Percentiles rank a stretch among this genome's conserved stretches.
These are phyloP conservation scores for Sylvilagus bachmani DNA, from an alignment of 2,113 vertebrate genomes.

Conservation along the genomic window DNA sequence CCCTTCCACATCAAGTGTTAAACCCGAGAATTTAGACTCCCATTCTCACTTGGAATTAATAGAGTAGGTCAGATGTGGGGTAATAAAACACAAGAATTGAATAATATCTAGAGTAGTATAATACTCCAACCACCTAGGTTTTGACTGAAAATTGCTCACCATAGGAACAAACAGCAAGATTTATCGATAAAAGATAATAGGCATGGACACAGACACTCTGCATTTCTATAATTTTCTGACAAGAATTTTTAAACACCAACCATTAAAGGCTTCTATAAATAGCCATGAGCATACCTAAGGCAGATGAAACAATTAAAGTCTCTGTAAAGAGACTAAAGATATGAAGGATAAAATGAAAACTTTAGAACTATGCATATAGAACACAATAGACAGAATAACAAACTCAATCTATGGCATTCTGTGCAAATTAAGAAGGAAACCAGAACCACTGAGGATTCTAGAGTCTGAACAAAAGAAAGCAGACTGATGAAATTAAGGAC, in stretches of 20 bases:
- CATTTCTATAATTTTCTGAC: background rate
- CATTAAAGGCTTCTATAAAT: background rate
- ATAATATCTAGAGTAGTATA: background rate
- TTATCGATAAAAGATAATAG: background rate
- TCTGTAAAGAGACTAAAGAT: background rate
- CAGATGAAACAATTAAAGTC: background rate
- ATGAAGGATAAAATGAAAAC: background rate
- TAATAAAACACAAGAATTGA: background rate
- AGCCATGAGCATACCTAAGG: background rate
- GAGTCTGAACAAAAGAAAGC: background rate
- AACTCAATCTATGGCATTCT: background rate
- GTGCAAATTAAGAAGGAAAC: background rate
- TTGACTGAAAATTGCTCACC: background rate
- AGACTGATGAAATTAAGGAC: background rate
- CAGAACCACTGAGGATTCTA: background rate
- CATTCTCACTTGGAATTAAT: background rate
- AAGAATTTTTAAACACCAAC: background rate
- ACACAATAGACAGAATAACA: background rate
- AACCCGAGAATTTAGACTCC: background rate
- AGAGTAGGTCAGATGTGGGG: rapidly evolving
- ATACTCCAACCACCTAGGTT: background rate
- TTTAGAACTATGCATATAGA: background rate
- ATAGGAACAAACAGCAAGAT: background rate
- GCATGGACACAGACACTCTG: background rate
- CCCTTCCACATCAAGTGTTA: background rate